Evolutionary conservation across 2,113 vertebrate species (phyloP).

Genomic region (Leptocoma aspasia): DNA sequence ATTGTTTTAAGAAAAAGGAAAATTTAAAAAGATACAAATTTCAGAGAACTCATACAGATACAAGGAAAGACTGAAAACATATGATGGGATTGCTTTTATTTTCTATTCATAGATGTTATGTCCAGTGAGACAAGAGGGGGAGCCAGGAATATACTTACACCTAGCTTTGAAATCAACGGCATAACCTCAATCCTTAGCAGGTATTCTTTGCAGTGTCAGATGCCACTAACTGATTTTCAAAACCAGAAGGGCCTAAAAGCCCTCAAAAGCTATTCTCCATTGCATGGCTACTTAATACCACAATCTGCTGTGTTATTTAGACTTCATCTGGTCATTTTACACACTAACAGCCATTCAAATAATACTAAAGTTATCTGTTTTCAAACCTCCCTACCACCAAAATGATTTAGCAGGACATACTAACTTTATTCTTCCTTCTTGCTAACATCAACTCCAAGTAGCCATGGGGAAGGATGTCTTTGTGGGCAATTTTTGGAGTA

Average conservation of each 20-base stretch:
- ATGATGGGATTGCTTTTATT: not conserved
- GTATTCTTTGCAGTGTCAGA: not conserved
- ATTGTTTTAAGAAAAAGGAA: not conserved
- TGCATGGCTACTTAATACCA: not conserved
- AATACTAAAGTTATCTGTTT: not conserved
- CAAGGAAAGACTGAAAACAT: not conserved
- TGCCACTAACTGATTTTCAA: not conserved
- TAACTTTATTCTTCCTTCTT: not conserved
- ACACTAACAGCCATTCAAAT: not conserved
- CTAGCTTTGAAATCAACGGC: not conserved
- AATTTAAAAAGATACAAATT: not conserved
- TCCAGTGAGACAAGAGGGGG: not conserved
- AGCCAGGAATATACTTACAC: not conserved
- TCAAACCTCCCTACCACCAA: not conserved
- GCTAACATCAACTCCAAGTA: not conserved
- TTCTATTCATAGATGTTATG: not conserved
- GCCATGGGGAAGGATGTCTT: not conserved
- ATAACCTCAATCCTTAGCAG: not conserved
- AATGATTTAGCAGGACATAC: not conserved
- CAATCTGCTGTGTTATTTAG: not conserved
- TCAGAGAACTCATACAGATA: not conserved
- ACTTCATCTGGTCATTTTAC: not conserved
- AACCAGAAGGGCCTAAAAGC: not conserved
- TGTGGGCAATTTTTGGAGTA: rapidly evolving
- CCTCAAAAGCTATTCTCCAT: not conserved